Percentiles rank a stretch among this genome's conserved stretches.
phyloP scores from a whole-genome alignment of 2,113 vertebrate genomes.

The Spea multiplicata region DNA sequence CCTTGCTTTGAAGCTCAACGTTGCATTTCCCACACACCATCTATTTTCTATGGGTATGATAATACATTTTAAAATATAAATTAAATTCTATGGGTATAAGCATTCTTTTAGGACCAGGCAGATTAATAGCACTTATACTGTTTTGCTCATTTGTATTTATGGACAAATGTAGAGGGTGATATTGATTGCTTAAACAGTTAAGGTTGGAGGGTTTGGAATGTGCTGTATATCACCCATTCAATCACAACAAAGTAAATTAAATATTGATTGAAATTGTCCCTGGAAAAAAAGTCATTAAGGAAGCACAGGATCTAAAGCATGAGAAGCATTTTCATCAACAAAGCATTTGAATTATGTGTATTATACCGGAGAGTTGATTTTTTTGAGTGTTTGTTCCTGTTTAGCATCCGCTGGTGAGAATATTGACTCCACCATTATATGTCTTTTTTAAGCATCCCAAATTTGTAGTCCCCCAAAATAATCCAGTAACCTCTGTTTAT shows the following conservation, averaged over 20 bases:
- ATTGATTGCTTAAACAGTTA: constrained; percentile 29
- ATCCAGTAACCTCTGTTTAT: too few relatives aligned
- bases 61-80: too few relatives aligned
- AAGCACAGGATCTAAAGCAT: constrained; percentile 83
- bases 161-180: background rate
- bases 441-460: too few relatives aligned
- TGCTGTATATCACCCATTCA: constrained; percentile 79
- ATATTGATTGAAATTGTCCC: constrained; percentile 93
- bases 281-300: constrained; percentile 89
- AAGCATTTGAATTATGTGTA: constrained; percentile 79
- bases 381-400: constrained; percentile 67
- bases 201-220: constrained; percentile 2
- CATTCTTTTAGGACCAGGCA: too few relatives aligned
- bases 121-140: too few relatives aligned
- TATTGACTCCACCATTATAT: background rate
- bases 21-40: too few relatives aligned
- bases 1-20: too few relatives aligned
- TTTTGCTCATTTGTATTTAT: background rate
- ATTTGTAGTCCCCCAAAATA: too few relatives aligned
- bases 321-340: constrained; percentile 69
- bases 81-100: too few relatives aligned
- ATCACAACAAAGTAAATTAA: constrained; percentile 90
- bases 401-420: constrained; percentile 35
- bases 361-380: constrained; percentile 72
- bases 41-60: too few relatives aligned